Evolutionary conservation across 2,888 invertebrate genomes (phyloP).

Genomic region (Seira musarum): DNA sequence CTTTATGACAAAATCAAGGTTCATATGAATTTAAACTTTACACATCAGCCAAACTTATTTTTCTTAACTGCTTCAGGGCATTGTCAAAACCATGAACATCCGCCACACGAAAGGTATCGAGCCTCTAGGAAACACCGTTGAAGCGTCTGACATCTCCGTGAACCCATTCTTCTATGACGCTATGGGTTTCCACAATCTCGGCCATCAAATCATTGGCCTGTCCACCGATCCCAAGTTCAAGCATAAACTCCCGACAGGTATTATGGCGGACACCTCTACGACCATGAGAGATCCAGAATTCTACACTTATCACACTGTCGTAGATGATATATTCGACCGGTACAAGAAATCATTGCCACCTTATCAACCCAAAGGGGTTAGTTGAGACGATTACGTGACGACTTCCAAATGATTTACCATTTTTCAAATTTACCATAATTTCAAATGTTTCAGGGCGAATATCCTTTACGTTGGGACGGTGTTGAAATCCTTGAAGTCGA

Average conservation of each 20-base stretch:
- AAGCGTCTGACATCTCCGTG: constrained; percentile 75
- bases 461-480: constrained; percentile 52
- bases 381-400: constrained; percentile 17
- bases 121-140: constrained; percentile 84
- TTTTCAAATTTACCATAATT: neutral
- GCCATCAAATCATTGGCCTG: constrained; percentile 51
- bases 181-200: constrained; percentile 46
- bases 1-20: too few species aligned
- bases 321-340: constrained; percentile 84
- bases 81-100: constrained; percentile 30
- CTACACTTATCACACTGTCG: constrained; percentile 87
- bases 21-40: too few species aligned
- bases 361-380: constrained; percentile 74
- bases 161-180: constrained; percentile 39
- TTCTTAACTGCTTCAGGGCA: too few species aligned
- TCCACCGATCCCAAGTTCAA: constrained; percentile 47
- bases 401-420: neutral
- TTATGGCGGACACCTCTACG: constrained; percentile 86
- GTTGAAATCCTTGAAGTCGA: constrained; percentile 34
- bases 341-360: constrained; percentile 81
- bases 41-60: too few species aligned
- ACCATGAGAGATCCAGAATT: constrained; percentile 91
- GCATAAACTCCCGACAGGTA: constrained; percentile 6
- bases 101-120: constrained; percentile 84
- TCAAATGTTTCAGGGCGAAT: constrained; percentile 47